Conservation (phyloP, 2,888 invertebrate species). For the Unio pictorum region DNA sequence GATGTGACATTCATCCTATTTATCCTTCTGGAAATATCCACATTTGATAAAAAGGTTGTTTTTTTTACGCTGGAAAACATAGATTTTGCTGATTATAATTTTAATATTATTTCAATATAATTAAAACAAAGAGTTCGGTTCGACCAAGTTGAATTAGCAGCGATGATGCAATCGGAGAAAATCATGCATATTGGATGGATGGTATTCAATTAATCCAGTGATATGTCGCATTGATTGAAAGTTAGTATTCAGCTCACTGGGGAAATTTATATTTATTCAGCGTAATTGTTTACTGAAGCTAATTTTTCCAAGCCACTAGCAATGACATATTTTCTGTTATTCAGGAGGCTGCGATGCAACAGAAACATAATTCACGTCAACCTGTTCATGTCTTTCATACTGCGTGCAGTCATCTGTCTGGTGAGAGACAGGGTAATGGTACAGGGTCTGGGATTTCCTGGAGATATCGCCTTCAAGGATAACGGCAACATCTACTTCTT, state of each 20-base stretch:
- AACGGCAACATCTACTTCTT: slow-evolving; percentile 34
- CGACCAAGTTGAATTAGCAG: too few species aligned
- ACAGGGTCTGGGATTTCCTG: slow-evolving; percentile 57
- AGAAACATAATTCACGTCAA: slow-evolving; percentile 81
- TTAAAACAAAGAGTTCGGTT: too few species aligned
- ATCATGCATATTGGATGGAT: too few species aligned
- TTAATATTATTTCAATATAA: too few species aligned
- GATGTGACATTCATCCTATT: too few species aligned
- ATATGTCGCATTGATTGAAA: not conserved
- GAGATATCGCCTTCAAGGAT: slow-evolving; percentile 38
- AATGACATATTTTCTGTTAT: slow-evolving; percentile 3
- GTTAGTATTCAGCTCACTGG: not conserved
- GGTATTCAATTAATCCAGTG: too few species aligned
- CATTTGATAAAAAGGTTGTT: too few species aligned
- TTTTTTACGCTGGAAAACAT: too few species aligned
- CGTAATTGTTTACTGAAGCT: not conserved
- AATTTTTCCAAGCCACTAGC: not conserved
- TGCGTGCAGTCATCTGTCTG: slow-evolving; percentile 77
- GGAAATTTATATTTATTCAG: not conserved
- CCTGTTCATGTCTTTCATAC: slow-evolving; percentile 80
- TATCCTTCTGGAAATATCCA: too few species aligned
- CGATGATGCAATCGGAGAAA: too few species aligned
- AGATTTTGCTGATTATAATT: too few species aligned
- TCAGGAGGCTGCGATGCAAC: slow-evolving; percentile 80
- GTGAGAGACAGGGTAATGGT: slow-evolving; percentile 77